phyloP scores from a whole-genome alignment of 2,113 vertebrate genomes.

The Micromys minutus region DNA sequence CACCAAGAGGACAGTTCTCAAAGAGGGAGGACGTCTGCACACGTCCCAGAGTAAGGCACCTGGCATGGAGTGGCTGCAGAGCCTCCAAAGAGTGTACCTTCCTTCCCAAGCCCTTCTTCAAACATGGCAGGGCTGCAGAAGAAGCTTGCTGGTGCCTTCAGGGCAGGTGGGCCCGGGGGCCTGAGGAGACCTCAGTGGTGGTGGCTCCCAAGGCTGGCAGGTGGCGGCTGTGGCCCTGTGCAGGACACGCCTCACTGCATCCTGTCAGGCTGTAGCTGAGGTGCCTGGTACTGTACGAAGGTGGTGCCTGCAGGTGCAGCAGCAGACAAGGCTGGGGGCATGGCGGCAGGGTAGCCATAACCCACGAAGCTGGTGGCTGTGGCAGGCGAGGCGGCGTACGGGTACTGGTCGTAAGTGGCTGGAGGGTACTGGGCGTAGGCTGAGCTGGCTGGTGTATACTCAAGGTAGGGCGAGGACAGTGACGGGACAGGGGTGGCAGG shows the following conservation, averaged over 20 bases:
- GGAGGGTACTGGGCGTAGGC: constrained; percentile 93
- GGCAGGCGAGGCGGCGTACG: constrained; percentile 92
- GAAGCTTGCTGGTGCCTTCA: background rate
- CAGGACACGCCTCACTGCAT: constrained; percentile 88
- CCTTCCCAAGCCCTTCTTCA: constrained; percentile 23
- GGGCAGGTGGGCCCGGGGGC: background rate
- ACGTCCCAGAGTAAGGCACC: constrained; percentile 82
- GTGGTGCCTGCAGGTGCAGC: constrained; percentile 83
- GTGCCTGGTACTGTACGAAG: constrained; percentile 93
- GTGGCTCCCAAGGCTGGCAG: background rate
- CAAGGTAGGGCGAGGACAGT: constrained; percentile 91
- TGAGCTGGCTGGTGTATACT: constrained; percentile 89
- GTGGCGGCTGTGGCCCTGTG: background rate
- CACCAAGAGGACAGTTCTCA: background rate
- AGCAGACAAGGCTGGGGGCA: constrained; percentile 83
- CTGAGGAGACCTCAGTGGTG: background rate
- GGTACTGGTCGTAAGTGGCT: constrained; percentile 95
- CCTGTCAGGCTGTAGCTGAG: constrained; percentile 95
- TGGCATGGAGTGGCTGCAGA: constrained; percentile 71
- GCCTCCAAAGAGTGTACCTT: background rate
- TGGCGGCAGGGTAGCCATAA: constrained; percentile 88
- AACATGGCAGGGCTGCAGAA: constrained; percentile 41
- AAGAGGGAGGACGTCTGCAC: background rate
- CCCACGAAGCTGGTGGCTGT: constrained; percentile 90
- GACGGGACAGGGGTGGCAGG: constrained; percentile 90